phyloP scores from a whole-genome alignment of 2,113 vertebrate genomes.

The Corythornis madagascariensis region DNA sequence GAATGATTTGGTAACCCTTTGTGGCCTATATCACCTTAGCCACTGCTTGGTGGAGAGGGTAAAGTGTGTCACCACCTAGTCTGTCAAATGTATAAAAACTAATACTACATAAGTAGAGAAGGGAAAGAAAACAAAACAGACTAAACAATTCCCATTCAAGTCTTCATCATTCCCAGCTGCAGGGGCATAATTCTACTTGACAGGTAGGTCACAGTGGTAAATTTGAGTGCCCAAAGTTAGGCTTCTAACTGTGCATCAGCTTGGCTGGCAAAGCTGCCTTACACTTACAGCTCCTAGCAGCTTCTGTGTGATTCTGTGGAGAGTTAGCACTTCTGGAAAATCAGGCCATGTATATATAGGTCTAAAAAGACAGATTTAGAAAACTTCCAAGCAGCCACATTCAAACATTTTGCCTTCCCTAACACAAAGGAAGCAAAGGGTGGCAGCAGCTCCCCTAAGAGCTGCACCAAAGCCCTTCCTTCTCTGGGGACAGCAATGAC shows the following conservation, averaged over 20 bases:
- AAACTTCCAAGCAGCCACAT: slow-evolving; percentile 10
- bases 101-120: neutral
- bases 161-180: neutral
- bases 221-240: neutral
- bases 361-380: slow-evolving; percentile 18
- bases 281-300: neutral
- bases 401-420: neutral
- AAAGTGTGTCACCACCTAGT: neutral
- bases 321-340: neutral
- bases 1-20: neutral
- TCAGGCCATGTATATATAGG: slow-evolving; percentile 18
- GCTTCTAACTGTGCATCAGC: neutral
- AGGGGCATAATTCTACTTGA: neutral
- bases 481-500: neutral
- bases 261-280: neutral
- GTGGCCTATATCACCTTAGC: neutral
- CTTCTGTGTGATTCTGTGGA: neutral
- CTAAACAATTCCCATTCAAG: neutral
- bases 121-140: neutral
- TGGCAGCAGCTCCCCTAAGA: neutral
- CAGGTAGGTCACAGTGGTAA: neutral
- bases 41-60: neutral
- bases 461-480: neutral
- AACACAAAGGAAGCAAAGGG: neutral
- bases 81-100: neutral